Evolutionary conservation across 2,797 vertebrate species (phyloP), one percentile per base, ranked within the genome.

Genomic region (Echiichthys vipera): DNA sequence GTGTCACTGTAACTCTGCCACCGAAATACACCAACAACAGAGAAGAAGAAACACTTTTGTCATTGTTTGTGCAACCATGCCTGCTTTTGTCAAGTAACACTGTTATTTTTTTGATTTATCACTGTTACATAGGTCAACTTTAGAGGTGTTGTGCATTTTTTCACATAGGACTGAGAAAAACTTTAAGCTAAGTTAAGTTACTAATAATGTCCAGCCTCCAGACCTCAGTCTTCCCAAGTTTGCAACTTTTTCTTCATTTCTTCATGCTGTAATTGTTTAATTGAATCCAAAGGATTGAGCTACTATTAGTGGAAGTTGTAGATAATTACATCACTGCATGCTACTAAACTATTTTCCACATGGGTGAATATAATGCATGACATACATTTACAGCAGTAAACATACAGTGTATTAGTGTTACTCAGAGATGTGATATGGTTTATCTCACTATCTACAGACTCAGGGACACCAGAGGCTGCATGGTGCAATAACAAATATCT

Each of bases 401-500:
- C 42, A 53, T 20, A 53, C 9, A 37, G 46, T n/a, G 10, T 10
- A 36, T 14, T n/a, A n/a, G 34, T 36, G 7, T 5, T 32, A 32
- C 4, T n/a, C 37, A 27, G 25, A 66, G 3, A 70, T 62, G 27
- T 20, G 32, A 65, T 68, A 62, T 43, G 24, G 27, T 56, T 84
- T 66, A 63, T 82, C 66, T 69, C 68, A 67, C 62, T 58, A 67
- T 80, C 80, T 74, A 72, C 75, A 80, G 65, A 61, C 67, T 20
- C 5, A 9, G 53, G 62, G 77, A 65, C 85, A 88, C 85, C 77
- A 74, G 84, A 64, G 88, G 86, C 76, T 78, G 65, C 76, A 65
- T 79, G 85, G 81, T 84, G 56, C 78, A 87, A 84, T 86, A 90
- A 91, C 87, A 92, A 90, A 92, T 86, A 92, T 87, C 80, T 80